These are phyloP conservation scores for Eupithecia inturbata DNA, from an alignment of 2,888 invertebrate species.

Conservation along the genomic window DNA sequence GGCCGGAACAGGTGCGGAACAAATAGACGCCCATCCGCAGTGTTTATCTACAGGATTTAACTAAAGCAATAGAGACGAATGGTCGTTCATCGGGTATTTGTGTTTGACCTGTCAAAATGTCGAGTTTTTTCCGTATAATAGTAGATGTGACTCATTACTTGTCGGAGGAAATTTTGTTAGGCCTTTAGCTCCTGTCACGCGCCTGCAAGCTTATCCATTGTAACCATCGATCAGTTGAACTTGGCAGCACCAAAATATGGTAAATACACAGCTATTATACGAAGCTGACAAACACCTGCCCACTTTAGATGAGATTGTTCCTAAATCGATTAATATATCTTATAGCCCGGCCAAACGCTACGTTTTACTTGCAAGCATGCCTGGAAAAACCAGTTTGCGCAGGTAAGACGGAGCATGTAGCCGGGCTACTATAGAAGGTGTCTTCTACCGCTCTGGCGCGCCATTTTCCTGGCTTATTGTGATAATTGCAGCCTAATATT, in stretches of 20 bases:
- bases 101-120: background rate
- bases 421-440: no score
- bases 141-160: background rate
- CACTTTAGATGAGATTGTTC: background rate
- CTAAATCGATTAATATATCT: background rate
- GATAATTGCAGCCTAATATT: background rate
- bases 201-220: background rate
- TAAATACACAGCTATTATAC: background rate
- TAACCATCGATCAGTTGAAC: background rate
- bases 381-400: no score
- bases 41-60: slow-evolving; percentile 1
- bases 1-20: slow-evolving; percentile 31
- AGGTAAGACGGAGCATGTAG: no score
- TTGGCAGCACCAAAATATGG: background rate
- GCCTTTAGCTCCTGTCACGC: background rate
- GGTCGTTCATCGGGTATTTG: background rate
- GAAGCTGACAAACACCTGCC: background rate
- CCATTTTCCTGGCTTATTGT: background rate
- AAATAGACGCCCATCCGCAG: background rate
- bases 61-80: background rate
- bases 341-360: no score
- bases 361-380: no score
- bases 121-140: background rate
- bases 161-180: background rate
- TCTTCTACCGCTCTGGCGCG: background rate